A percentile compares a stretch with the other conserved stretches of the same genome.
Conservation (phyloP, 2,888 invertebrate genomes). For the Pachycephus smyrnensis region DNA sequence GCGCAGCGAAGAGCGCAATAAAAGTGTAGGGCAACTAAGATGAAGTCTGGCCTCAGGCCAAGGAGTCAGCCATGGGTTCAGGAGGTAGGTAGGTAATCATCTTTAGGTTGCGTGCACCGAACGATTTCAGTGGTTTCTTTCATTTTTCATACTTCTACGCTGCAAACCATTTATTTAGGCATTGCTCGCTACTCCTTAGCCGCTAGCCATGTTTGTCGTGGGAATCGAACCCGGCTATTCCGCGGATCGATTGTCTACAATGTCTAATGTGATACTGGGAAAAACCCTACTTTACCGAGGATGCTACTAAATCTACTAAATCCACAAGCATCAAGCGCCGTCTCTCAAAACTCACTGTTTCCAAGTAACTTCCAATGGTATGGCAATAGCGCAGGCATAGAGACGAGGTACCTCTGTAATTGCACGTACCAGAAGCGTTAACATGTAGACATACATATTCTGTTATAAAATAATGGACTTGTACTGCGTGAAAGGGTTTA, state of each 20-base stretch:
- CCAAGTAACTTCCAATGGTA: not conserved
- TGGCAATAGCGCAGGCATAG: not conserved
- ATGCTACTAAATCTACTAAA: not conserved
- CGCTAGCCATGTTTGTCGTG: constrained; percentile 54
- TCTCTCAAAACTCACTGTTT: not conserved
- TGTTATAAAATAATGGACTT: not conserved
- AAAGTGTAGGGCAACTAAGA: constrained; percentile 30
- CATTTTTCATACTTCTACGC: constrained; percentile 51
- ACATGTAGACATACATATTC: not conserved
- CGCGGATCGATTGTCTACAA: not conserved
- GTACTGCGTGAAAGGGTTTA: not conserved
- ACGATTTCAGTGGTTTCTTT: constrained; percentile 44
- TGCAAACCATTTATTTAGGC: constrained; percentile 62
- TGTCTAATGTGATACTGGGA: not conserved
- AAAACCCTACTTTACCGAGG: not conserved
- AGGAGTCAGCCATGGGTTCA: constrained; percentile 2
- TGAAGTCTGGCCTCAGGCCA: constrained; percentile 12
- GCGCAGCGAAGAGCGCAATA: constrained; percentile 27
- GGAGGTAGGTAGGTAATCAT: constrained; percentile 15
- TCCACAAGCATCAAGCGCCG: not conserved
- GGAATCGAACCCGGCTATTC: constrained; percentile 43
- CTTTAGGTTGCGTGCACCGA: constrained; percentile 24
- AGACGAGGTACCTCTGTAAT: not conserved
- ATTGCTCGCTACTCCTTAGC: constrained; percentile 43
- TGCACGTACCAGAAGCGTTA: not conserved